Percentiles rank a stretch among this genome's conserved stretches.
Evolutionary conservation across 2,113 vertebrate species (phyloP).

Genomic region (Romanogobio albipinnatus): DNA sequence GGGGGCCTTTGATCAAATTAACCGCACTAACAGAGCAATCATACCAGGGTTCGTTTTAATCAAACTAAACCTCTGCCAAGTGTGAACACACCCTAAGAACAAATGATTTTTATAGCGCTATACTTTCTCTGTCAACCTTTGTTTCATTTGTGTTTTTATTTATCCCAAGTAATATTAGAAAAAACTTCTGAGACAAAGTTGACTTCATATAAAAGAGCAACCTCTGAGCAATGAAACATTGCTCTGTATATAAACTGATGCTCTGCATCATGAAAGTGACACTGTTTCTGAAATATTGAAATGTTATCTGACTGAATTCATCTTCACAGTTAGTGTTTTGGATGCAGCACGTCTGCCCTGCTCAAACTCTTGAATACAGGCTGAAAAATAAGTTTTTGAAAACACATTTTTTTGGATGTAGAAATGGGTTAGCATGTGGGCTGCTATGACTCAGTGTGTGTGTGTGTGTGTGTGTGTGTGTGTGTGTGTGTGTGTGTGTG

Average conservation of each 20-base stretch:
- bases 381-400: slow-evolving; percentile 16
- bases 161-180: background rate
- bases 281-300: background rate
- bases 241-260: background rate
- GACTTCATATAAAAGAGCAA: background rate
- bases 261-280: background rate
- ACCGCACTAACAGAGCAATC: no score
- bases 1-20: background rate
- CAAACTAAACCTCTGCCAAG: no score
- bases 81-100: no score
- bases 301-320: slow-evolving; percentile 16
- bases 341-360: background rate
- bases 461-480: slow-evolving; percentile 48
- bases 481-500: slow-evolving; percentile 48
- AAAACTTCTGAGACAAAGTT: background rate
- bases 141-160: background rate
- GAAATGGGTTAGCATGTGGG: slow-evolving; percentile 38
- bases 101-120: background rate
- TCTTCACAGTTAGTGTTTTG: slow-evolving; percentile 22
- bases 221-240: background rate
- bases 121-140: background rate
- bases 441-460: slow-evolving; percentile 48
- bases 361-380: background rate
- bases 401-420: slow-evolving; percentile 30
- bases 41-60: no score